Base-by-base conservation (phyloP, 2,113 vertebrate genomes). In the Hylia prasina region DNA sequence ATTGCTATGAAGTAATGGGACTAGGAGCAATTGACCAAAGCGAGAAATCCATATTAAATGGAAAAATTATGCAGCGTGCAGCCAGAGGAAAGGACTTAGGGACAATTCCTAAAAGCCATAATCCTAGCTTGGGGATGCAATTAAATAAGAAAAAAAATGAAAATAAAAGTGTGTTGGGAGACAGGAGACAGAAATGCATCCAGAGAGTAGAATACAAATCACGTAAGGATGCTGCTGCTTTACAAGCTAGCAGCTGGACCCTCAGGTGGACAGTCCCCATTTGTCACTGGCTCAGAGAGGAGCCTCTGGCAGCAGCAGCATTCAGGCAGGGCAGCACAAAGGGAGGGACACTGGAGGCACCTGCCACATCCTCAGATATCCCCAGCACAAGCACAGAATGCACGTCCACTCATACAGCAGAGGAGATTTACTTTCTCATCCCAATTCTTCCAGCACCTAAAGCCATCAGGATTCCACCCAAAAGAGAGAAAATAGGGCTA, bases 41-140 rank as follows among this genome's bases (percentile, higher is more conserved):
- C 16, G 7, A 96, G 75, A 94, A 93, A 95, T 87, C 44, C 64
- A 63, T 85, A 91, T 90, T 93, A 91, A 95, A 96, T 93, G 82
- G 78, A 86, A 93, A 94, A 94, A 96, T 82, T 94, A 95, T 90
- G 75, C 91, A 89, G 61, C 45, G 65, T 31, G 30, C 84, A 76
- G 61, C 44, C 80, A 82, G 63, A 91, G 87, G 63, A 90, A 82
- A 91, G 82, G 63, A 87, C 76, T 86, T 77, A 47, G 47, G 75
- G 85, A 90, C 87, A 71, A 73, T 70, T 96, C 56, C 87, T 94
- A 73, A 88, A 87, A 92, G 79, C 40, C 1, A 2, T 90, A 90
- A 93, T 72, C 63, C 45, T 79, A 58, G 16, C 35, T 87, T 66
- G 51, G 33, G 33, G 68, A 60, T 66, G 51, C 84, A 94, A 87